Evolutionary conservation across 2,888 invertebrate genomes (phyloP), one percentile per base, ranked within the genome.

Genomic region (Papilio protenor): DNA sequence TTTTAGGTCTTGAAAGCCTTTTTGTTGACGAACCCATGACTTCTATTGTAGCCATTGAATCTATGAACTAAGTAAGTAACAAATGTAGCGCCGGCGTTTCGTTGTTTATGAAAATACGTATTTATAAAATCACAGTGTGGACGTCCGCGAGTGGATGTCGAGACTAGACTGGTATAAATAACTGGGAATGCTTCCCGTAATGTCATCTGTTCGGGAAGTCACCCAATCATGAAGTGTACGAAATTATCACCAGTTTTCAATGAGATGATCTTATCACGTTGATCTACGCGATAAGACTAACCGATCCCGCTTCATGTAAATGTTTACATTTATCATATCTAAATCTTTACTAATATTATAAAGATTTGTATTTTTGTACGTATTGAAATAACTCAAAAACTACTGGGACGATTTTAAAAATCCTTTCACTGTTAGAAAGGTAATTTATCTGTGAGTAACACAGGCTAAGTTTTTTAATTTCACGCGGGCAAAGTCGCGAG

Each of bases 81-180:
- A 33, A 33, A 33, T 33, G 8, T 80, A 84, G 89, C 90, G 90
- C 75, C 76, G 59, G 77, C 75, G 69, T 79, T 78, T 81, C 70
- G n/a, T 80, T 84, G 89, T 80, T 79, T 80, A 77, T 79, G 74
- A 64, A 77, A 79, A 78, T 79, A 81, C 81, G 82, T 83, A 78
- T 77, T 82, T 49, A 74, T 49, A 61, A 82, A 80, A 82, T 77
- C 71, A 80, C 81, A 79, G 79, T 79, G 83, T 81, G 88, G 86
- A 88, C 92, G 92, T 90, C 87, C 91, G 88, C 88, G 87, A 85
- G 84, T 83, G 84, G 83, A 79, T 84, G 87, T 79, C 82, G 87
- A 87, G 88, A 85, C 89, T 92, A 92, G 90, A 92, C 90, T 87
- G 88, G 91, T 94, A 94, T 92, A 94, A 94, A 94, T 94, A 94